These are phyloP conservation scores for Papilio xuthus DNA, from an alignment of 1,140 invertebrate genomes.

Conservation along the genomic window DNA sequence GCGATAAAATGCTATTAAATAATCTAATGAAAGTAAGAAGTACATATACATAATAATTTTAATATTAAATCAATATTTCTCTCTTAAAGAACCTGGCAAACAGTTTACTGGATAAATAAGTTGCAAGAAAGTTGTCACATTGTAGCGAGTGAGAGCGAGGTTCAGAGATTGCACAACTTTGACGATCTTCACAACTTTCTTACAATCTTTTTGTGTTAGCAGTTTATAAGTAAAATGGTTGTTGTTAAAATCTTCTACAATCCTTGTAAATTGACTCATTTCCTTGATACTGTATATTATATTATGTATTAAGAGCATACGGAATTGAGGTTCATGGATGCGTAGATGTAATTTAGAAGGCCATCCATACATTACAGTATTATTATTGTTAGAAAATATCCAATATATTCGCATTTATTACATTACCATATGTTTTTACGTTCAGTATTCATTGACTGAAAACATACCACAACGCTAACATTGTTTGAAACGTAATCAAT, in stretches of 20 bases:
- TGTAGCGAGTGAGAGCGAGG: not conserved
- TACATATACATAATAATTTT: not conserved
- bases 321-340: too few relatives aligned
- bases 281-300: not conserved
- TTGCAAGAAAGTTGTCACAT: not conserved
- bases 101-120: not conserved
- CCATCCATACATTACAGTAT: too few relatives aligned
- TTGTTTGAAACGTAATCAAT: not conserved
- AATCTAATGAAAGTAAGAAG: not conserved
- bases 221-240: not conserved
- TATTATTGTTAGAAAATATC: too few relatives aligned
- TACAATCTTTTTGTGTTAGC: constrained; percentile 12
- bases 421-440: not conserved
- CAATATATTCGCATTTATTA: too few relatives aligned
- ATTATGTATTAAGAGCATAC: too few relatives aligned
- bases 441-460: constrained; percentile 14
- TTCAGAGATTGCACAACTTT: constrained; percentile 16
- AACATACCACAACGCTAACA: not conserved
- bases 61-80: not conserved
- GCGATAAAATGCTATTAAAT: too few relatives aligned
- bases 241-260: not conserved
- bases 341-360: too few relatives aligned
- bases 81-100: not conserved
- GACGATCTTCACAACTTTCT: not conserved
- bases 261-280: not conserved